Percentiles rank a stretch among this genome's conserved stretches.
phyloP scores from a whole-genome alignment of 2,113 vertebrate genomes.

The Apodemus speciosus region DNA sequence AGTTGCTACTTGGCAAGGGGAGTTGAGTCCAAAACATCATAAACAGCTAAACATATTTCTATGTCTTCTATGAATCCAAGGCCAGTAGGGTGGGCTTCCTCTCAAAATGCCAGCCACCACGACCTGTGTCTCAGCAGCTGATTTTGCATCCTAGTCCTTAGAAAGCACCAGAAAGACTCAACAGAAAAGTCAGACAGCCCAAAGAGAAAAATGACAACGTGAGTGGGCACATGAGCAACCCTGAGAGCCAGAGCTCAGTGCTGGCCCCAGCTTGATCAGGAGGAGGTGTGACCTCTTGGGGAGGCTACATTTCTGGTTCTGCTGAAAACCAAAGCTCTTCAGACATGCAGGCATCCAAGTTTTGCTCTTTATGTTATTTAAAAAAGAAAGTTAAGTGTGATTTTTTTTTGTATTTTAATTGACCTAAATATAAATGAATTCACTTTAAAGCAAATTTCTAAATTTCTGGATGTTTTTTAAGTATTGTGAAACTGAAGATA shows the following conservation, averaged over 20 bases:
- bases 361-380: constrained; percentile 6
- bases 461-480: background rate
- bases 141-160: background rate
- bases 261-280: background rate
- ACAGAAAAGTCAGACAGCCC: background rate
- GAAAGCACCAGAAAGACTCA: background rate
- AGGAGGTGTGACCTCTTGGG: background rate
- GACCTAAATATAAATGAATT: constrained; percentile 23
- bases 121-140: background rate
- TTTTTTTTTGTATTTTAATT: constrained; percentile 9
- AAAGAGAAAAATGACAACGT: background rate
- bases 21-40: background rate
- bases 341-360: background rate
- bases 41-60: background rate
- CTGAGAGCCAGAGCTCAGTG: fast-evolving
- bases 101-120: background rate
- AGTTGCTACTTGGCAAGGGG: background rate
- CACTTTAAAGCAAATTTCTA: constrained; percentile 34
- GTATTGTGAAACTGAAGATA: background rate
- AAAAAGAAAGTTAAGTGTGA: background rate
- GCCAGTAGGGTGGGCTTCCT: background rate
- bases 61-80: background rate
- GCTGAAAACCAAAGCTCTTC: background rate
- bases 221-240: background rate
- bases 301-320: background rate